A percentile compares a stretch with the other conserved stretches of the same genome.
phyloP scores from a whole-genome alignment of 2,113 vertebrate species.

The Muntiacus muntjak region DNA sequence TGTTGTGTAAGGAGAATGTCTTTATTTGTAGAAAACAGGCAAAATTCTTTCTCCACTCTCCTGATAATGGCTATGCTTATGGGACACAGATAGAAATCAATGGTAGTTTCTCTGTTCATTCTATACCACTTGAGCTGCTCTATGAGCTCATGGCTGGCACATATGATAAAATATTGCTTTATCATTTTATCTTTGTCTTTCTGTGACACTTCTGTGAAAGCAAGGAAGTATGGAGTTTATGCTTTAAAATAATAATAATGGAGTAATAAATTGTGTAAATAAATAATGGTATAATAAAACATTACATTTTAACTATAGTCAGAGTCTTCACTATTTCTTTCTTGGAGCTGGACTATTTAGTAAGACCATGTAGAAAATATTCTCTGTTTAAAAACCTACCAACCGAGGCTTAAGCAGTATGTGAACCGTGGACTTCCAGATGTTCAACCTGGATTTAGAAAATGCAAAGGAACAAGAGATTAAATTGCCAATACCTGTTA shows the following conservation, averaged over 20 bases:
- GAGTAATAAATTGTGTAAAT: neutral
- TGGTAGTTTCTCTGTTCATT: neutral
- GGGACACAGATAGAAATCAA: neutral
- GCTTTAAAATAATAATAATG: neutral
- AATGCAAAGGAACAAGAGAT: neutral
- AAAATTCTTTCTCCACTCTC: neutral
- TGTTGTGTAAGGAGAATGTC: neutral
- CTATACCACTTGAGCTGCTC: accelerated
- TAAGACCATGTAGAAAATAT: neutral
- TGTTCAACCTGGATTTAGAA: neutral
- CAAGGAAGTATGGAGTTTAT: neutral
- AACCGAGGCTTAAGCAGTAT: neutral
- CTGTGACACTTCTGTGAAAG: neutral
- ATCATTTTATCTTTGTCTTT: neutral
- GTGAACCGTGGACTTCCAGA: accelerated
- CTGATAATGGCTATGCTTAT: neutral
- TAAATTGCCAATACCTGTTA: neutral
- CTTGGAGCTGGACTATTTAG: neutral
- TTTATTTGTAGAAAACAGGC: neutral
- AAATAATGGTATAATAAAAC: neutral
- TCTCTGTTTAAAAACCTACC: neutral
- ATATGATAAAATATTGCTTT: neutral
- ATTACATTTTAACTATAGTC: neutral
- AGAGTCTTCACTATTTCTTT: neutral
- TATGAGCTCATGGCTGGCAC: neutral